Percentiles rank a stretch among this genome's conserved stretches.
Evolutionary conservation across 1,140 invertebrate genomes (phyloP).

Genomic region (Leptinotarsa defecta): DNA sequence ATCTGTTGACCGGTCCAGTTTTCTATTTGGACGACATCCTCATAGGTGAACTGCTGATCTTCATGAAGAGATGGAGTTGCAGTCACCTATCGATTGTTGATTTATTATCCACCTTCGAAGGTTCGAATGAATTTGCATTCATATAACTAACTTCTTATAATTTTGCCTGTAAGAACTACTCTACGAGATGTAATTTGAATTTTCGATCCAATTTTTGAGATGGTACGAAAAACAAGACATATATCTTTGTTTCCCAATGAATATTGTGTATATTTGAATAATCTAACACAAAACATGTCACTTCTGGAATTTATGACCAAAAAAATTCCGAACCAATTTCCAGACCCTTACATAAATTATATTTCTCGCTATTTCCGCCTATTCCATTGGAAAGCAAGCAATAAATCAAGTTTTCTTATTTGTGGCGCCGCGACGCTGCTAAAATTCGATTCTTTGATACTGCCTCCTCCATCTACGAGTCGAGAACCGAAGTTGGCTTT

Average conservation of each 20-base stretch:
- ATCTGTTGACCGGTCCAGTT: too few relatives aligned
- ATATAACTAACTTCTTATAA: too few relatives aligned
- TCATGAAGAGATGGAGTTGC: too few relatives aligned
- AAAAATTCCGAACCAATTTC: slow-evolving; percentile 17
- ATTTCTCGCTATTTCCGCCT: slow-evolving; percentile 36
- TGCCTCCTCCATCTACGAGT: slow-evolving; percentile 35
- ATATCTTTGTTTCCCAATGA: slow-evolving; percentile 9
- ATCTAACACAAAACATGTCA: slow-evolving; percentile 4
- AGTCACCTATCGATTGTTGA: too few relatives aligned
- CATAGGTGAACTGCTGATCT: too few relatives aligned
- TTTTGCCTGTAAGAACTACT: too few relatives aligned
- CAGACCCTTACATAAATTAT: slow-evolving; percentile 37
- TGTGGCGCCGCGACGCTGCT: slow-evolving; percentile 36
- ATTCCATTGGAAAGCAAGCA: slow-evolving; percentile 29
- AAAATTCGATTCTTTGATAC: slow-evolving; percentile 38
- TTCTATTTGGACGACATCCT: too few relatives aligned
- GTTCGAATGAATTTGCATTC: too few relatives aligned
- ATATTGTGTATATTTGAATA: slow-evolving; percentile 4
- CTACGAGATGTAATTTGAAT: too few relatives aligned
- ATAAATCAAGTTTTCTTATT: slow-evolving; percentile 41
- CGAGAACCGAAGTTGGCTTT: slow-evolving; percentile 31
- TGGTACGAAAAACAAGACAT: slow-evolving; percentile 4
- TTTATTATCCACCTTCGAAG: too few relatives aligned
- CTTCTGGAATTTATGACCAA: neutral
- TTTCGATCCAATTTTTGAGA: too few relatives aligned